Conservation (phyloP, 1,140 invertebrate genomes). For the Drosophila obscura region DNA sequence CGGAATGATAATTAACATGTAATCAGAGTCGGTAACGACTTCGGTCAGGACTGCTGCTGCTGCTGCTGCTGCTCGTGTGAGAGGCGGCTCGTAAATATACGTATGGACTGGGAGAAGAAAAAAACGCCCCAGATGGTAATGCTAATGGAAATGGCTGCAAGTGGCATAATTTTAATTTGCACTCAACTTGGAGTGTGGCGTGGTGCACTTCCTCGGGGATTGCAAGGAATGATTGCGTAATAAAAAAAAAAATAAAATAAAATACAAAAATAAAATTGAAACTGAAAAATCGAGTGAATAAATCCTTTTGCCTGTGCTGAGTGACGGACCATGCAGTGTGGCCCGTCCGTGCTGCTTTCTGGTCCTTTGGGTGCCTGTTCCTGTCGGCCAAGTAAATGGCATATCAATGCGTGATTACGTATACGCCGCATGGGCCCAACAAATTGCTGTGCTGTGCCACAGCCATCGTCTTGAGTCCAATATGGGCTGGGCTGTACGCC, state of each 20-base stretch:
- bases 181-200: constrained; percentile 1
- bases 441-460: constrained; percentile 34
- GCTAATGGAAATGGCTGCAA: constrained; percentile 39
- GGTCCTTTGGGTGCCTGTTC: constrained; percentile 24
- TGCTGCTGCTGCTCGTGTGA: not conserved
- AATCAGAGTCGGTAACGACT: constrained; percentile 73
- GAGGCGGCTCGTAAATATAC: constrained; percentile 38
- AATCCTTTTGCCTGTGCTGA: constrained; percentile 40
- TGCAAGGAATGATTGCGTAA: constrained; percentile 50
- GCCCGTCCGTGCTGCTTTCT: not conserved
- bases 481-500: not conserved
- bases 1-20: constrained; percentile 77
- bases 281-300: constrained; percentile 71
- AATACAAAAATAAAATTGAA: constrained; percentile 62
- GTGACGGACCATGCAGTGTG: constrained; percentile 1
- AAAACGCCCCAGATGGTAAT: not conserved
- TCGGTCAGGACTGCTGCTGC: constrained; percentile 22
- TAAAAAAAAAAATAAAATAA: constrained; percentile 28
- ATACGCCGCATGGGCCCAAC: constrained; percentile 68
- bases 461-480: constrained; percentile 1
- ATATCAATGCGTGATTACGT: constrained; percentile 81
- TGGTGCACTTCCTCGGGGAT: constrained; percentile 15
- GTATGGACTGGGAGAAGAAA: constrained; percentile 6
- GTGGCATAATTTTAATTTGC: constrained; percentile 63
- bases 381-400: constrained; percentile 62